A percentile compares a stretch with the other conserved stretches of the same genome.
Evolutionary conservation across 2,888 invertebrate genomes (phyloP).

Genomic region (Meta bourneti): DNA sequence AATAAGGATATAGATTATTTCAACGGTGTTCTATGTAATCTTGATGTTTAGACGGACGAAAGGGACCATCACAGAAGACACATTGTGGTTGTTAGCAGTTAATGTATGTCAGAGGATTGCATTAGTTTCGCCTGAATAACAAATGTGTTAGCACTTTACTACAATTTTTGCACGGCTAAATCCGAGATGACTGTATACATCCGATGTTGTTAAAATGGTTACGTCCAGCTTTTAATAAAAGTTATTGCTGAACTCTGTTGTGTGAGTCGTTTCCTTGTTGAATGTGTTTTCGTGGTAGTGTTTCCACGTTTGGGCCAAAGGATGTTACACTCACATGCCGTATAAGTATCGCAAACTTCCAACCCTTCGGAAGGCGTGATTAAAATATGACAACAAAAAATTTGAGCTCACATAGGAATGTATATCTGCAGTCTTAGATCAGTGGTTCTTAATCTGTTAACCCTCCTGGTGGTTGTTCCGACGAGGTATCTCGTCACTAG

Average conservation of each 20-base stretch:
- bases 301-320: no score
- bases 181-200: slow-evolving; percentile 47
- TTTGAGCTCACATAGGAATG: no score
- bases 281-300: not conserved
- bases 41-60: slow-evolving; percentile 52
- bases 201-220: slow-evolving; percentile 60
- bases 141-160: slow-evolving; percentile 52
- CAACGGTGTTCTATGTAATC: slow-evolving; percentile 46
- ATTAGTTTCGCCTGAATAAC: slow-evolving; percentile 37
- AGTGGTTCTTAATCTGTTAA: no score
- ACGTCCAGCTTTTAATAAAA: slow-evolving; percentile 64
- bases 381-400: no score
- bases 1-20: slow-evolving; percentile 6
- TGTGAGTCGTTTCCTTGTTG: not conserved
- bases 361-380: no score
- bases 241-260: slow-evolving; percentile 46
- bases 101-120: slow-evolving; percentile 15
- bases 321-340: no score
- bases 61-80: slow-evolving; percentile 46
- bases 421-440: no score
- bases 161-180: slow-evolving; percentile 45
- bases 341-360: no score
- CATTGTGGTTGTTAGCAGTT: slow-evolving; percentile 31
- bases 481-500: no score
- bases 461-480: no score